phyloP scores from a whole-genome alignment of 2,797 vertebrate genomes.

The Periophthalmus magnuspinnatus region DNA sequence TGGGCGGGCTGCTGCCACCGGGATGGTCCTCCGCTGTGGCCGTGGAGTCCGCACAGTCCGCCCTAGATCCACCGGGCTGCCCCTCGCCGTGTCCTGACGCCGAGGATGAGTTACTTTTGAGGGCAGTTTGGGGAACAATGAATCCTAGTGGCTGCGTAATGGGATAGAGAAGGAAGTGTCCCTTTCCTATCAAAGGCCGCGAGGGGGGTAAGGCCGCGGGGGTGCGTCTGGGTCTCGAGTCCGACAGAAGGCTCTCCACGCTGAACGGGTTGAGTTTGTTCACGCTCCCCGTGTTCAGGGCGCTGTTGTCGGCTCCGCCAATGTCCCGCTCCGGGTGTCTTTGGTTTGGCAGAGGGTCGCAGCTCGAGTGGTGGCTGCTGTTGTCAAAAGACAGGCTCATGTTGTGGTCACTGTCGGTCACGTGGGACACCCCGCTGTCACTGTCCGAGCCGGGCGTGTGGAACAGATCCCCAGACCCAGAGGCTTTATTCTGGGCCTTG shows the following conservation, averaged over 20 bases:
- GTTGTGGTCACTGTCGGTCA: constrained; percentile 82
- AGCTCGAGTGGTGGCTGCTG: constrained; percentile 49
- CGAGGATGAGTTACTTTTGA: constrained; percentile 60
- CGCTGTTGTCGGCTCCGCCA: constrained; percentile 74
- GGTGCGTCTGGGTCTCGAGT: constrained; percentile 89
- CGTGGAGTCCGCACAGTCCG: constrained; percentile 46
- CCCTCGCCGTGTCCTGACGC: constrained; percentile 7
- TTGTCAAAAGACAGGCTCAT: constrained; percentile 56
- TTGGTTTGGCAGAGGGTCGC: constrained; percentile 81
- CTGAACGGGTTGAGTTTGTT: constrained; percentile 95
- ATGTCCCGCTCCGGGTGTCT: constrained; percentile 78
- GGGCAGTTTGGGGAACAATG: constrained; percentile 91
- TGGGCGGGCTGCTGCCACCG: constrained; percentile 67
- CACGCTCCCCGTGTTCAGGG: constrained; percentile 54
- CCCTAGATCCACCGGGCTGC: constrained; percentile 57
- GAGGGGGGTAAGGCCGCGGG: constrained; percentile 83
- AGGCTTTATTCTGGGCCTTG: constrained; percentile 86
- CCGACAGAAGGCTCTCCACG: constrained; percentile 93
- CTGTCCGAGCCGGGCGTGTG: constrained; percentile 96
- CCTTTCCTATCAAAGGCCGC: constrained; percentile 91
- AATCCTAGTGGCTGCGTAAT: constrained; percentile 96
- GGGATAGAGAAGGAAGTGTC: constrained; percentile 94
- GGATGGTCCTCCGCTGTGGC: constrained; percentile 58
- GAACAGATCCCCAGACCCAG: constrained; percentile 84
- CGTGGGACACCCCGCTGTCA: constrained; percentile 89